Percentiles rank a stretch among this genome's conserved stretches.
phyloP scores from a whole-genome alignment of 2,797 vertebrate species.

The Streptopelia turtur region DNA sequence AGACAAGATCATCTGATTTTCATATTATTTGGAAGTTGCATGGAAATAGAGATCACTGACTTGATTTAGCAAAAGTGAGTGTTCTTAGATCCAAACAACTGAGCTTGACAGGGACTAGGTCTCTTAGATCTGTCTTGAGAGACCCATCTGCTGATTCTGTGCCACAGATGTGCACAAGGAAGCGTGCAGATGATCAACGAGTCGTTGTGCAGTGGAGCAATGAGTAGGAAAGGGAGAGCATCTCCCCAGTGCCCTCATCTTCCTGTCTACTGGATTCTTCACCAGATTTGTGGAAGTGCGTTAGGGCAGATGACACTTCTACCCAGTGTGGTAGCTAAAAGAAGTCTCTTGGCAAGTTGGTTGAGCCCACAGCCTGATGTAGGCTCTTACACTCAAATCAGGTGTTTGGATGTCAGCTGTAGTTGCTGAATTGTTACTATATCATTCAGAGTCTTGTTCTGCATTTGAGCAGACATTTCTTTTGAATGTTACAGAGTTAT shows the following conservation, averaged over 20 bases:
- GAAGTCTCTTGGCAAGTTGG: not conserved
- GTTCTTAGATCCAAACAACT: not conserved
- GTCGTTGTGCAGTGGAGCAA: not conserved
- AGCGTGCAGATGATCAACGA: not conserved
- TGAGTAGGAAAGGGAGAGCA: not conserved
- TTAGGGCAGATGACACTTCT: not conserved
- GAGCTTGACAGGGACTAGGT: not conserved
- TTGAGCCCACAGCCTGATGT: not conserved
- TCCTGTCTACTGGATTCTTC: not conserved
- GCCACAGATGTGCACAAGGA: fast-evolving
- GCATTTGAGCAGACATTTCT: not conserved
- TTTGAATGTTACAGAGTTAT: not conserved
- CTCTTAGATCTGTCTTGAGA: not conserved
- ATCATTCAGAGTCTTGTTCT: not conserved
- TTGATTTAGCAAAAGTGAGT: not conserved
- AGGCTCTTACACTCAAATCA: not conserved
- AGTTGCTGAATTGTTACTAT: not conserved
- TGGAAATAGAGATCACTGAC: not conserved
- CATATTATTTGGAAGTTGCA: not conserved
- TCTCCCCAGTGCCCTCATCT: not conserved
- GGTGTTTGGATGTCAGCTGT: not conserved
- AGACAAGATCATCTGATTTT: not conserved
- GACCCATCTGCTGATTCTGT: fast-evolving
- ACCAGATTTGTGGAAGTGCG: not conserved
- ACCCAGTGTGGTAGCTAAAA: not conserved